A percentile compares a stretch with the other conserved stretches of the same genome.
phyloP scores from a whole-genome alignment of 2,797 vertebrate species.

The Leuciscus waleckii region DNA sequence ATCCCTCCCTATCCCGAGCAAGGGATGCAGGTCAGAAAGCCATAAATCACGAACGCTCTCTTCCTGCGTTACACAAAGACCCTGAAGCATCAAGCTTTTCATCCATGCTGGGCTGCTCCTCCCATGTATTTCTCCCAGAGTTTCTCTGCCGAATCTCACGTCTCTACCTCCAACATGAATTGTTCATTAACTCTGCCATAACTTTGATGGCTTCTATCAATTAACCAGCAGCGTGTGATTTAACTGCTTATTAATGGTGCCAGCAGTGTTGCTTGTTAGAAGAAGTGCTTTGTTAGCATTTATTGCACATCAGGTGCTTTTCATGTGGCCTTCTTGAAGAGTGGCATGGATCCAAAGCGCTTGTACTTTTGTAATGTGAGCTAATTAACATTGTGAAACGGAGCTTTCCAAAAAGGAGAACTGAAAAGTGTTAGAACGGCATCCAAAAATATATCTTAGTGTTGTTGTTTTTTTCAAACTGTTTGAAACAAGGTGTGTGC shows the following conservation, averaged over 20 bases:
- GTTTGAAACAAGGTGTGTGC: neutral
- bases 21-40: conserved; percentile 23
- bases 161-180: conserved; percentile 47
- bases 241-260: conserved; percentile 54
- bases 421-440: neutral
- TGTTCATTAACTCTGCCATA: conserved; percentile 55
- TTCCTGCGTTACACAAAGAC: conserved; percentile 23
- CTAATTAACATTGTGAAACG: conserved; percentile 19
- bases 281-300: conserved; percentile 25
- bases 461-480: neutral
- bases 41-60: conserved; percentile 29
- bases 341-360: neutral
- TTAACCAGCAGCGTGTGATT: conserved; percentile 54
- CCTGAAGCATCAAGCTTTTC: conserved; percentile 7
- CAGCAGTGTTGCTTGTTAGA: conserved; percentile 50
- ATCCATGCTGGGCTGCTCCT: conserved; percentile 29
- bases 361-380: conserved; percentile 37
- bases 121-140: conserved; percentile 17
- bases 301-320: conserved; percentile 40
- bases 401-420: neutral
- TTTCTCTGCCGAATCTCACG: conserved; percentile 6
- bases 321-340: conserved; percentile 24
- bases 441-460: neutral
- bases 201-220: conserved; percentile 57
- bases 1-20: neutral